Evolutionary conservation across 2,113 vertebrate genomes (phyloP).

Genomic region (Ptilonorhynchus violaceus): DNA sequence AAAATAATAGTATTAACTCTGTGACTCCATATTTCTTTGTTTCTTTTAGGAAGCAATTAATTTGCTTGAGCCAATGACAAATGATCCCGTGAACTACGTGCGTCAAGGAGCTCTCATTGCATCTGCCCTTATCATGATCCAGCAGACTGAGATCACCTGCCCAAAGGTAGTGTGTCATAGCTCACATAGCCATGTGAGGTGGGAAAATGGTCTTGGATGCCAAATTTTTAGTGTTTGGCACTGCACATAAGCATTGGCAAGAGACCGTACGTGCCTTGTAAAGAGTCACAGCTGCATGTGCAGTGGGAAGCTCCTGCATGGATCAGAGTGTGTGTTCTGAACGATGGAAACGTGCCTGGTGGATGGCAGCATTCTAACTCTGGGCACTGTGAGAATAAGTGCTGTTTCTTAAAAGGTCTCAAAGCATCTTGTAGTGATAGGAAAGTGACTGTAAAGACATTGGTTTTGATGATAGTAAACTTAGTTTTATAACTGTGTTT

Average conservation of each 20-base stretch:
- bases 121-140: constrained; percentile 97
- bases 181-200: not conserved
- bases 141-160: constrained; percentile 96
- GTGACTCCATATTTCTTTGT: not conserved
- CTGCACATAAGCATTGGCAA: not conserved
- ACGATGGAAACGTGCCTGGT: not conserved
- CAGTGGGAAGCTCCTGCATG: not conserved
- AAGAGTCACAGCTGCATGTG: not conserved
- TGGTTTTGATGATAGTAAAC: not conserved
- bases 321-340: not conserved
- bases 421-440: not conserved
- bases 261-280: not conserved
- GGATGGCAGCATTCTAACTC: not conserved
- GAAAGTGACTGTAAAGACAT: not conserved
- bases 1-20: not conserved
- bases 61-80: constrained; percentile 97
- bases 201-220: not conserved
- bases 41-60: constrained; percentile 92
- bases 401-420: not conserved
- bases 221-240: not conserved
- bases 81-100: constrained; percentile 97
- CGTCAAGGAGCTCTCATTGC: constrained; percentile 96
- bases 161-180: constrained; percentile 81
- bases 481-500: not conserved
- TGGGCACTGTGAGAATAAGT: not conserved